These are phyloP conservation scores for Pseudorhiza aurosa DNA, from an alignment of 30 jellyfish, hydroid and myxozoan genomes.

Conservation along the genomic window DNA sequence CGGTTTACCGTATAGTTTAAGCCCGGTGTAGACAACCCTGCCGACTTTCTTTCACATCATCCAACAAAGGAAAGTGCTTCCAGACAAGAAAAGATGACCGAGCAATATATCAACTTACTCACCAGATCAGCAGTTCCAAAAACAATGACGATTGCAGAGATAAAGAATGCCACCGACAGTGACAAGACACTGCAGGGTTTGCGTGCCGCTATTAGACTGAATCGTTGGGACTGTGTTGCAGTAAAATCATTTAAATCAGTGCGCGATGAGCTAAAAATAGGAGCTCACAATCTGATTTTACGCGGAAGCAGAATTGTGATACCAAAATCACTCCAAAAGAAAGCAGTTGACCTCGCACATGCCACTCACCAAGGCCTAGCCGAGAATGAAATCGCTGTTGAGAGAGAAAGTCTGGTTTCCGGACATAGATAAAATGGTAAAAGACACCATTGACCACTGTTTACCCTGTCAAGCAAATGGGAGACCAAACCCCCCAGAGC, in stretches of 20 bases:
- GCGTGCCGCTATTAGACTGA: conserved; percentile 10
- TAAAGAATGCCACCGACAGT: not conserved
- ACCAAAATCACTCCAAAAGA: conserved; percentile 1
- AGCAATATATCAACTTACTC: not conserved
- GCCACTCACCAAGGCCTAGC: conserved; percentile 46
- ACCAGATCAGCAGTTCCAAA: not conserved
- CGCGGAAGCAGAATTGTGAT: conserved; percentile 12
- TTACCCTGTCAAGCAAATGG: conserved; percentile 61
- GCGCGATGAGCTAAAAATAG: conserved; percentile 3
- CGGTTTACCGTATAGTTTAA: not conserved
- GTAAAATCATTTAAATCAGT: conserved; percentile 7
- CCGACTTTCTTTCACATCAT: conserved; percentile 34
- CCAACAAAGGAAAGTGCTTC: conserved; percentile 16
- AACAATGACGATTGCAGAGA: conserved; percentile 5
- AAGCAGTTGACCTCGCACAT: conserved; percentile 8
- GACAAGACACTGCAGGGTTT: not conserved
- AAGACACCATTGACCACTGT: conserved; percentile 37
- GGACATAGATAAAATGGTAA: conserved; percentile 15
- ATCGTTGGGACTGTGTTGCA: conserved; percentile 10
- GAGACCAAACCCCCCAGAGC: conserved; percentile 6
- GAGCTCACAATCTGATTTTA: conserved; percentile 7
- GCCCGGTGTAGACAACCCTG: conserved; percentile 31
- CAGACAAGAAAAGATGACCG: not conserved
- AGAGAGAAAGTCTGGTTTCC: conserved; percentile 64
- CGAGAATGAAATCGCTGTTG: conserved; percentile 24